Conservation (phyloP, 2,113 vertebrate species). For the Nycticebus coucang region DNA sequence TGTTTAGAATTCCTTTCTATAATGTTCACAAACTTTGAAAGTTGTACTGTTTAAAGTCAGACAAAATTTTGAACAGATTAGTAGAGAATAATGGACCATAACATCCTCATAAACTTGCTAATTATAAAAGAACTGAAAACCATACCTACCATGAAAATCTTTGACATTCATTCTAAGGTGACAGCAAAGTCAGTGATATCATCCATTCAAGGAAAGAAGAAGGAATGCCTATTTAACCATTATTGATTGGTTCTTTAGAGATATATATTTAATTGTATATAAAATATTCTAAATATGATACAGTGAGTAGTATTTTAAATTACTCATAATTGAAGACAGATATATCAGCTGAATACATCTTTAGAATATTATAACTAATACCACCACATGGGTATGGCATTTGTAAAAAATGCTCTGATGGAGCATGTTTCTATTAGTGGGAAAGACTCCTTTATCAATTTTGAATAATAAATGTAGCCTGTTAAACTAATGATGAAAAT, state of each 20-base stretch:
- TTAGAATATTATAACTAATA: not conserved
- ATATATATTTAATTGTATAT: not conserved
- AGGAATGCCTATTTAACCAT: not conserved
- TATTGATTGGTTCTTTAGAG: not conserved
- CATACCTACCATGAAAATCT: constrained; percentile 57
- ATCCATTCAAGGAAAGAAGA: not conserved
- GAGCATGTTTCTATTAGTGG: not conserved
- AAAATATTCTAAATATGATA: not conserved
- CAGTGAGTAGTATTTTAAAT: not conserved
- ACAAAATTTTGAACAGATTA: constrained; percentile 42
- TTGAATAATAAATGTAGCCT: not conserved
- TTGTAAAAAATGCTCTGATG: not conserved
- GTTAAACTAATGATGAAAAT: not conserved
- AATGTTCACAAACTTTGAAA: constrained; percentile 6
- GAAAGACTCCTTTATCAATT: not conserved
- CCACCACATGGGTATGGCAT: not conserved
- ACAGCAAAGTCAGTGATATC: constrained; percentile 13
- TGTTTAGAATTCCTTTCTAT: not conserved
- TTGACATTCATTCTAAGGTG: constrained; percentile 60
- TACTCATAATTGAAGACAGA: not conserved
- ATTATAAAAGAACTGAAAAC: constrained; percentile 71
- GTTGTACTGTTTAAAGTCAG: constrained; percentile 67
- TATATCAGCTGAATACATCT: not conserved
- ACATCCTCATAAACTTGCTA: constrained; percentile 77
- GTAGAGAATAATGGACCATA: constrained; percentile 75